phyloP scores from a whole-genome alignment of 2,797 vertebrate genomes.

The Myripristis murdjan region DNA sequence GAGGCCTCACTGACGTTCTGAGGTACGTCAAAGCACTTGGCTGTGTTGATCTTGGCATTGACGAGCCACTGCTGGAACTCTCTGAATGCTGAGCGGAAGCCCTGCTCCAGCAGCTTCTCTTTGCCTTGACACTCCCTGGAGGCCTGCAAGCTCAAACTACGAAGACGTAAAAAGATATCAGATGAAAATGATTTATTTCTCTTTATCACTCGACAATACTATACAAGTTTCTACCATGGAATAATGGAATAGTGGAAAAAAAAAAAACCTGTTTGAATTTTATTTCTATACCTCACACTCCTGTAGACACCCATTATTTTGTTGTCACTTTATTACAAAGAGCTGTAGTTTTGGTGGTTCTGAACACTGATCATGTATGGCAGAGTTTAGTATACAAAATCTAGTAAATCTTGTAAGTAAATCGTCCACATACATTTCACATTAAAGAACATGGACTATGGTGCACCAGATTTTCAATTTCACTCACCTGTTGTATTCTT shows the following conservation, averaged over 20 bases:
- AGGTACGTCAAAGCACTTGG: constrained; percentile 95
- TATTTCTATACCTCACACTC: too few relatives aligned
- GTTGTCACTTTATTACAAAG: too few relatives aligned
- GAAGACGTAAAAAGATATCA: neutral
- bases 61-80: constrained; percentile 98
- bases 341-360: too few relatives aligned
- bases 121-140: constrained; percentile 94
- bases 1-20: constrained; percentile 91
- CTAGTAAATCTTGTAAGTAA: too few relatives aligned
- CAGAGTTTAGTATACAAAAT: neutral
- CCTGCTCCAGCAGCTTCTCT: constrained; percentile 94
- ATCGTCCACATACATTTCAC: neutral
- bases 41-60: constrained; percentile 92
- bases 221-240: neutral
- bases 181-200: neutral
- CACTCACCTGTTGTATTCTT: constrained; percentile 95
- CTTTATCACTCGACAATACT: neutral
- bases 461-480: neutral
- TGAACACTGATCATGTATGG: neutral
- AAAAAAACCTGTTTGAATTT: too few relatives aligned
- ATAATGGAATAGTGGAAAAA: neutral
- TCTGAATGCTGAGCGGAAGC: constrained; percentile 89
- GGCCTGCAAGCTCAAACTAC: constrained; percentile 93
- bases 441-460: neutral
- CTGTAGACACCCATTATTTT: too few relatives aligned